These are phyloP conservation scores for Gymnocheta viridis DNA, from an alignment of 2,888 invertebrate genomes.

Conservation along the genomic window DNA sequence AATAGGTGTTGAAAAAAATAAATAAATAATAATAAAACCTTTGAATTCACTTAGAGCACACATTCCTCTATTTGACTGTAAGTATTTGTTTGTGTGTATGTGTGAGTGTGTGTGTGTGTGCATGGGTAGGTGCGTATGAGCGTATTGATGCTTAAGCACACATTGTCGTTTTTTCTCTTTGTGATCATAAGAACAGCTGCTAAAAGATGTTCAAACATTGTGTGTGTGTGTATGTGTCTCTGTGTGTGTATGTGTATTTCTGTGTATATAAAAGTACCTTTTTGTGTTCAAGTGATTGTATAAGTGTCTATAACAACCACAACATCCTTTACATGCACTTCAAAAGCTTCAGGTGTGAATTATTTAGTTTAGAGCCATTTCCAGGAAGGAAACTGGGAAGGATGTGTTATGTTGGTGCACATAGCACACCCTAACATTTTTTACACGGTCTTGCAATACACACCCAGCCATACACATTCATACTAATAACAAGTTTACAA, in stretches of 20 bases:
- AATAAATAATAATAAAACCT: slow-evolving; percentile 39
- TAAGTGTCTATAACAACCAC: slow-evolving; percentile 56
- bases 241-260: not conserved
- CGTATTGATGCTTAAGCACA: not conserved
- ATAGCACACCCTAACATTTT: not conserved
- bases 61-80: not conserved
- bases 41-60: not conserved
- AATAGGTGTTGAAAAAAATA: slow-evolving; percentile 10
- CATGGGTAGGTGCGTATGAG: not conserved
- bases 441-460: not conserved
- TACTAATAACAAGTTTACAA: not conserved
- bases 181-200: slow-evolving; percentile 9
- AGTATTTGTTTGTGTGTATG: not conserved
- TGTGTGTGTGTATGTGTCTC: not conserved
- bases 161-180: not conserved
- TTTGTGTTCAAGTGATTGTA: slow-evolving; percentile 48
- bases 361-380: slow-evolving; percentile 78
- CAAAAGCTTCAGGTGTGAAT: slow-evolving; percentile 78
- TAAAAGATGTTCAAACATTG: slow-evolving; percentile 1
- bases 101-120: not conserved
- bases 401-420: slow-evolving; percentile 52
- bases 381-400: slow-evolving; percentile 71
- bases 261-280: no score
- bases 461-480: not conserved
- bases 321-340: slow-evolving; percentile 70